Evolutionary conservation across 37 sponge, comb jelly and placozoan genomes (phyloP), one percentile per base, ranked within the genome.

Genomic region (Hormiphora californensis): DNA sequence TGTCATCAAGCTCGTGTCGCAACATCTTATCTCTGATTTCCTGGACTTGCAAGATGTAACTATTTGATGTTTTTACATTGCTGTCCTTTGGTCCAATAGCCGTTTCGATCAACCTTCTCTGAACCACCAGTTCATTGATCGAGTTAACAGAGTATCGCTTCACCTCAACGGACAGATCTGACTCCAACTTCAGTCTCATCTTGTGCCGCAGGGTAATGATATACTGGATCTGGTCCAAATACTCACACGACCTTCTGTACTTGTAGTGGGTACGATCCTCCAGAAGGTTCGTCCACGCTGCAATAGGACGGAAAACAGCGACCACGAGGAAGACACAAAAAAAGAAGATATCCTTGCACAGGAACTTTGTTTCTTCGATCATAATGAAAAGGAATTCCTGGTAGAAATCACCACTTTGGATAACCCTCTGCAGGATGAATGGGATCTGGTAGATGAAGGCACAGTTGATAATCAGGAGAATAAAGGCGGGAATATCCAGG

Each of bases 381-480:
- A 73, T 73, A 28, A 73, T 73, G 46, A 73, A 73, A 46, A 73
- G 43, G 23, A 73, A 73, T 28, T 73, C 81, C 25, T 73, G 81
- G 43, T 73, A 73, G 46, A 73, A 73, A n/a, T 73, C 81, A 32
- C 81, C 81, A 73, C 81, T 43, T 21, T 73, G 46, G 15, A 73
- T 11, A 28, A 73, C 40, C 12, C 81, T 21, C 43, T 73, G 81
- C 2, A 73, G 9, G 38, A 73, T 33, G 46, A 73, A 73, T 38
- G 81, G 81, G 21, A 73, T 73, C 38, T 73, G 81, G 35, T 73
- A 73, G 0, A 73, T 41, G 25, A 73, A 73, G 4, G 46, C 46
- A 43, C 32, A 32, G 44, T 73, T 73, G 21, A 73, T 39, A 0
- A 41, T 4, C 4, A 73, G 81, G 46, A 73, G 40, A 1, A 73